A percentile compares a stretch with the other conserved stretches of the same genome.
Conservation (phyloP, 2,113 vertebrate genomes). For the Oncorhynchus nerka region DNA sequence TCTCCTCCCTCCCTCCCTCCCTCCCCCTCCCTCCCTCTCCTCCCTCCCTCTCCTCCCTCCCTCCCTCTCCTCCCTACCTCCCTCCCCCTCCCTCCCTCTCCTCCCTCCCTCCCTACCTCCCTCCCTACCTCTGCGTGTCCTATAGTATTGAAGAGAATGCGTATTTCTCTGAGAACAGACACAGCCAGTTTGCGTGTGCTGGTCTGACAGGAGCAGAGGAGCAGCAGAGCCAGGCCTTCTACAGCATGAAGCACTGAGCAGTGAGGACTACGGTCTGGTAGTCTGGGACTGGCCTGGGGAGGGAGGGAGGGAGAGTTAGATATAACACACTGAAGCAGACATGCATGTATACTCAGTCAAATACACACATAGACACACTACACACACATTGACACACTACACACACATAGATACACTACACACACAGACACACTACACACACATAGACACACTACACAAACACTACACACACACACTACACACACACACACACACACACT, state of each 20-base stretch:
- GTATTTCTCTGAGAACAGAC: slow-evolving; percentile 90
- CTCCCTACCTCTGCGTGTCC: slow-evolving; percentile 89
- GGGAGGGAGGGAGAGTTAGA: not conserved
- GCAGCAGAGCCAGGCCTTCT: slow-evolving; percentile 90
- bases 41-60: no score
- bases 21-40: no score
- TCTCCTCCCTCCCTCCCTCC: not conserved
- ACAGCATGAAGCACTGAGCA: slow-evolving; percentile 91
- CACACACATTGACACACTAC: no score
- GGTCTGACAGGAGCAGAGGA: slow-evolving; percentile 94
- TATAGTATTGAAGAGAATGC: slow-evolving; percentile 87
- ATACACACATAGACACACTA: not conserved
- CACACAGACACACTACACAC: no score
- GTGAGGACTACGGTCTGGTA: slow-evolving; percentile 84
- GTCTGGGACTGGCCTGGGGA: slow-evolving; percentile 78
- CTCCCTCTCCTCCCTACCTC: not conserved
- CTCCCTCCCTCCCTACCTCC: not conserved
- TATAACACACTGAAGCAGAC: not conserved
- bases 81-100: not conserved
- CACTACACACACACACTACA: no score
- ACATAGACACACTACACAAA: not conserved
- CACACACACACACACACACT: no score
- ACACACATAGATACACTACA: not conserved
- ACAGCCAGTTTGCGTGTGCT: slow-evolving; percentile 95
- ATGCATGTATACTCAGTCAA: not conserved